phyloP scores from a whole-genome alignment of 1,140 invertebrate species.

The Argopecten irradians region DNA sequence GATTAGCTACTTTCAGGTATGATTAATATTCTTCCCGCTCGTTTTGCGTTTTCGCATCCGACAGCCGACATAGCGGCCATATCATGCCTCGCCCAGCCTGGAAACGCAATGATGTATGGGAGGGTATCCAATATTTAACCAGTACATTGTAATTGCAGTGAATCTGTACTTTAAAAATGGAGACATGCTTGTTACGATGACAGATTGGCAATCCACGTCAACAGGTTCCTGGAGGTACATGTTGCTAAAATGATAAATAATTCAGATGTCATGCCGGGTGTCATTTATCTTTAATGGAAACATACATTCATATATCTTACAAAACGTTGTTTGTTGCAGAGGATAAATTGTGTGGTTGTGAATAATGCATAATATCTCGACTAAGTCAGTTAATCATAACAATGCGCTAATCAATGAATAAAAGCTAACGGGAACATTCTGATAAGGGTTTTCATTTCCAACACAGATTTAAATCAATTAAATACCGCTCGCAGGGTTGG shows the following conservation, averaged over 20 bases:
- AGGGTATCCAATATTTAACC: neutral
- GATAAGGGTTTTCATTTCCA: too few relatives aligned
- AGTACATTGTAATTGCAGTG: neutral
- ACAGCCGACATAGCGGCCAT: neutral
- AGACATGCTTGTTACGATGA: neutral
- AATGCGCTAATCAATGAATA: too few relatives aligned
- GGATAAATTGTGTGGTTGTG: too few relatives aligned
- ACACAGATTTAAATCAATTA: too few relatives aligned
- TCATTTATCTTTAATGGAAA: too few relatives aligned
- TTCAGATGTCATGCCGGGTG: neutral
- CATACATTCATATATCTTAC: too few relatives aligned
- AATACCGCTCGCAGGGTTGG: too few relatives aligned
- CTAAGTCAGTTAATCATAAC: too few relatives aligned
- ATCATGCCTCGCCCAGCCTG: neutral
- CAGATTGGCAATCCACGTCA: neutral
- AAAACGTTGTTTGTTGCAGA: too few relatives aligned
- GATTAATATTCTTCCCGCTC: neutral
- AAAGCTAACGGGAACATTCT: too few relatives aligned
- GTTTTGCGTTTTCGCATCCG: neutral
- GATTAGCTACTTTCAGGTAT: neutral
- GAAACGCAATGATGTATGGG: neutral
- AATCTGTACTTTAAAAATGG: neutral
- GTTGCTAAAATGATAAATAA: neutral
- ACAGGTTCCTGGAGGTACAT: neutral
- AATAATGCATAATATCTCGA: too few relatives aligned